A percentile compares a stretch with the other conserved stretches of the same genome.
Conservation (phyloP, 2,797 vertebrate genomes). For the Manis javanica region DNA sequence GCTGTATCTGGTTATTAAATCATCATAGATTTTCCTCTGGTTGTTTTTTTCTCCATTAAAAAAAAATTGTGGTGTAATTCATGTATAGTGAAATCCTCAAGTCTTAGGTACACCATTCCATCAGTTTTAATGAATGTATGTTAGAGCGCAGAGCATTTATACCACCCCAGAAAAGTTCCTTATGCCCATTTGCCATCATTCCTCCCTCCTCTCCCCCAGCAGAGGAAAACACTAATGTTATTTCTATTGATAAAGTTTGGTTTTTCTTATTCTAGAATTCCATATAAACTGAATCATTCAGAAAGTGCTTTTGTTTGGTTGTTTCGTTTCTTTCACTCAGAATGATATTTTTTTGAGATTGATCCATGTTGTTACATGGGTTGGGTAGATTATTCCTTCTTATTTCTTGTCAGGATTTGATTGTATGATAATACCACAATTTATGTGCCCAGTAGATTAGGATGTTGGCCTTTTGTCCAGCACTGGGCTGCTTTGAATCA, state of each 20-base stretch:
- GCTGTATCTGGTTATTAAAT: not conserved
- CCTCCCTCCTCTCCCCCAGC: not conserved
- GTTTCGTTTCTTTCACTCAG: not conserved
- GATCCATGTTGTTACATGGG: not conserved
- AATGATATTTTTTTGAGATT: not conserved
- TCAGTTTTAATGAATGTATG: not conserved
- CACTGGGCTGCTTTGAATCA: not conserved
- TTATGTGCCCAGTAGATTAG: not conserved
- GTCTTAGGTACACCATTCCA: not conserved
- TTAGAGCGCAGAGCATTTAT: not conserved
- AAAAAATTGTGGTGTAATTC: not conserved
- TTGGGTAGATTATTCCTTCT: conserved; percentile 16
- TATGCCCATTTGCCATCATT: not conserved
- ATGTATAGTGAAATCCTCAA: not conserved
- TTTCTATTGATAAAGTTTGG: not conserved
- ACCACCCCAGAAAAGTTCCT: not conserved
- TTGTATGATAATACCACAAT: not conserved
- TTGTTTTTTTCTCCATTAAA: not conserved
- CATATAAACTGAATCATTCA: not conserved
- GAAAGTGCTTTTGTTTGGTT: not conserved
- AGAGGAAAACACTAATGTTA: not conserved
- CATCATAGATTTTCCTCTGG: not conserved
- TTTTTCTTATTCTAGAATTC: conserved; percentile 30
- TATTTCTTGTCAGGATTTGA: not conserved
- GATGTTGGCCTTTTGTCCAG: not conserved